A percentile compares a stretch with the other conserved stretches of the same genome.
phyloP scores from a whole-genome alignment of 2,888 invertebrate genomes.

The Tuta absoluta region DNA sequence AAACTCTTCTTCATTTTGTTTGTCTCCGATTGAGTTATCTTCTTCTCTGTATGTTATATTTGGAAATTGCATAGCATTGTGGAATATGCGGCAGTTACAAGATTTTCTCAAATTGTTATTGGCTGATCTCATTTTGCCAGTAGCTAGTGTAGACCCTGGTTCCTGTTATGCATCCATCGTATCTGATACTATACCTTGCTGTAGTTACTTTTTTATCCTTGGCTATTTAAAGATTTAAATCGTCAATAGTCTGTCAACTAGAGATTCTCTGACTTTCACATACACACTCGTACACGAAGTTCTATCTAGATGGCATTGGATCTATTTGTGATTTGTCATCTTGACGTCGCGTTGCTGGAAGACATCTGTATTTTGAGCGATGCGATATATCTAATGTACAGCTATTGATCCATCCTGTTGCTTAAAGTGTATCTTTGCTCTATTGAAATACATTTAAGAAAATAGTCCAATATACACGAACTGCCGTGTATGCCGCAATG shows the following conservation, averaged over 20 bases:
- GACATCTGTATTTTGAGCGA: neutral
- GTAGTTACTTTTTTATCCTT: neutral
- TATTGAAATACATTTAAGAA: neutral
- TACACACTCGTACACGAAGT: neutral
- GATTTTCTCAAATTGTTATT: slow-evolving; percentile 52
- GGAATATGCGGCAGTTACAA: slow-evolving; percentile 77
- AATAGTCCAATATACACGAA: slow-evolving; percentile 36
- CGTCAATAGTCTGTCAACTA: neutral
- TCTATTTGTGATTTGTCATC: slow-evolving; percentile 2
- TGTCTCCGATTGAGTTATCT: slow-evolving; percentile 48
- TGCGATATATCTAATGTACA: neutral
- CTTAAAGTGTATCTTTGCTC: neutral
- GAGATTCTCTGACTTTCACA: neutral
- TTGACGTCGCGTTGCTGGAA: neutral
- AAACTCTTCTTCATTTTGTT: slow-evolving; percentile 50
- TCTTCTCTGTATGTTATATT: slow-evolving; percentile 62
- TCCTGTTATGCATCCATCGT: slow-evolving; percentile 66
- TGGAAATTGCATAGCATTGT: slow-evolving; percentile 77
- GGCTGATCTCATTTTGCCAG: slow-evolving; percentile 54
- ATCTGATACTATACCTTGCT: slow-evolving; percentile 11
- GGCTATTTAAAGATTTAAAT: neutral
- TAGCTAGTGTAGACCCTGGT: slow-evolving; percentile 61
- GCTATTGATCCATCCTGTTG: neutral
- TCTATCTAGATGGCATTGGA: neutral
- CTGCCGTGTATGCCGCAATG: slow-evolving; percentile 77